Evolutionary conservation across 2,888 invertebrate genomes (phyloP).

Genomic region (Eristalinus aeneus): DNA sequence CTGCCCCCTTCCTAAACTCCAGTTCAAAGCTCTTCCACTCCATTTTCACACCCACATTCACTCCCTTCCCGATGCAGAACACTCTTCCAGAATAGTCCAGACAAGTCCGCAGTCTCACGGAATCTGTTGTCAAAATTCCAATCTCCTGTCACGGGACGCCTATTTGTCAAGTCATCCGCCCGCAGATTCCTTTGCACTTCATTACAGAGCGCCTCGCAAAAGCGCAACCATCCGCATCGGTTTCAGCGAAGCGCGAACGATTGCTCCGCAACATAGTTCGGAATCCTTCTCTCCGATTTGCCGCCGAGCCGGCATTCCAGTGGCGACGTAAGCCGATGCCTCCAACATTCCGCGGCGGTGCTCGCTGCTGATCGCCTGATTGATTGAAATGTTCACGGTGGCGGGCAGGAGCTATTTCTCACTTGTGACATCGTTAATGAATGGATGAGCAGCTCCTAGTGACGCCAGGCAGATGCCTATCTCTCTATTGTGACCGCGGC

Average conservation of each 20-base stretch:
- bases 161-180: neutral
- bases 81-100: neutral
- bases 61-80: neutral
- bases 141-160: neutral
- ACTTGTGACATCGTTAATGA: conserved; percentile 68
- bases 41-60: neutral
- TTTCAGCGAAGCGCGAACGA: conserved; percentile 19
- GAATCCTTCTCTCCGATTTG: conserved; percentile 8
- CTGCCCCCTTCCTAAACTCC: too few species aligned
- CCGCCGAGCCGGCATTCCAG: neutral
- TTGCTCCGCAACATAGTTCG: conserved; percentile 27
- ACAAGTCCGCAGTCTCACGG: neutral
- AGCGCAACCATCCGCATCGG: conserved; percentile 38
- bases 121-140: neutral
- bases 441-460: conserved; percentile 59
- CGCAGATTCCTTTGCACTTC: conserved; percentile 49
- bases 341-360: conserved; percentile 51
- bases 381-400: conserved; percentile 69
- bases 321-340: conserved; percentile 18
- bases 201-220: conserved; percentile 37
- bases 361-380: conserved; percentile 56
- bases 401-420: conserved; percentile 68
- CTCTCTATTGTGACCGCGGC: conserved; percentile 36
- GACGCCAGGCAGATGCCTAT: conserved; percentile 52
- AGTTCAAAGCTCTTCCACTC: too few species aligned